Percentiles rank a stretch among this genome's conserved stretches.
These are phyloP conservation scores for Dromaius novaehollandiae DNA, from an alignment of 2,113 vertebrate species.

Conservation along the genomic window DNA sequence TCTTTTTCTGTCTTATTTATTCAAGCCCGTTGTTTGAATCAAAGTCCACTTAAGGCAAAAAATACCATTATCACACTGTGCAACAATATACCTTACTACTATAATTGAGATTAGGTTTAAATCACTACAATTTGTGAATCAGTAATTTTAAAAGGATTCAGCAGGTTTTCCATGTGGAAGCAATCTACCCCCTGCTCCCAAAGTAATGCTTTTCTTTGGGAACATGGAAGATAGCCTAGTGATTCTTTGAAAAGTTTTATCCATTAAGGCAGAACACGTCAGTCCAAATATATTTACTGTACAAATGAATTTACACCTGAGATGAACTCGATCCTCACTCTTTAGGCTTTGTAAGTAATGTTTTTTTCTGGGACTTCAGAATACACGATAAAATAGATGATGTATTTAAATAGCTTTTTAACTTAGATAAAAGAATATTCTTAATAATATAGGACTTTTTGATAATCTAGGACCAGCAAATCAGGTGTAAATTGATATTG, in stretches of 20 bases:
- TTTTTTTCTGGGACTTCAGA: neutral
- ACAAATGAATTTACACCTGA: neutral
- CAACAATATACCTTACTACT: conserved; percentile 28
- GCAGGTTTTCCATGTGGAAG: conserved; percentile 42
- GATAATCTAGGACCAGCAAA: neutral
- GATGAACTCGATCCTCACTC: neutral
- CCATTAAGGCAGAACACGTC: neutral
- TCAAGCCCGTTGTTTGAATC: conserved; percentile 24
- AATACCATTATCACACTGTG: conserved; percentile 61
- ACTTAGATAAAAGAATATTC: neutral
- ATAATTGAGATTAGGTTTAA: conserved; percentile 72
- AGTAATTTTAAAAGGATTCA: conserved; percentile 53
- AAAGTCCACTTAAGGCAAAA: conserved; percentile 62
- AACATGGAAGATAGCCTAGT: neutral
- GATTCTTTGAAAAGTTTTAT: conserved; percentile 43
- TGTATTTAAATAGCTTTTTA: neutral
- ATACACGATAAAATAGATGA: neutral
- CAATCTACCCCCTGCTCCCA: conserved; percentile 41
- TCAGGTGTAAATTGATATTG: neutral
- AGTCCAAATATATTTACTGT: neutral
- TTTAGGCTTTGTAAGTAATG: neutral
- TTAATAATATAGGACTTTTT: neutral
- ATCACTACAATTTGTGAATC: conserved; percentile 71
- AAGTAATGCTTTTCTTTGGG: conserved; percentile 24
- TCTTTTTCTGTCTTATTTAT: conserved; percentile 13